phyloP scores from a whole-genome alignment of 2,888 invertebrate genomes.

The Agrochola lota region DNA sequence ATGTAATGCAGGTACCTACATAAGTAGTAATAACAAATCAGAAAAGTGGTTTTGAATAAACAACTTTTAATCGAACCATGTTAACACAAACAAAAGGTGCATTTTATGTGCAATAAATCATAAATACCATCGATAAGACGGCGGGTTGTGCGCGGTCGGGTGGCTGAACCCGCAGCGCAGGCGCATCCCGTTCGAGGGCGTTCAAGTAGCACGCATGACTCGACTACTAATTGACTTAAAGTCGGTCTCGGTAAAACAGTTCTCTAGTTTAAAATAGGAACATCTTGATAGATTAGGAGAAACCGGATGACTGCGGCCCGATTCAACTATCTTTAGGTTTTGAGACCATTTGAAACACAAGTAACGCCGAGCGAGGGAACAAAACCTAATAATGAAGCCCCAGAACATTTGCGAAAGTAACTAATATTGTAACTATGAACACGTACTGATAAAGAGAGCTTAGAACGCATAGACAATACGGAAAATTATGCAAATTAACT shows the following conservation, averaged over 20 bases:
- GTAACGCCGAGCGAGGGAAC: neutral
- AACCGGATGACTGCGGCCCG: constrained; percentile 56
- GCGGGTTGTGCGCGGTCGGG: constrained; percentile 66
- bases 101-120: constrained; percentile 71
- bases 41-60: constrained; percentile 50
- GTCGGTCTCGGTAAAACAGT: constrained; percentile 76
- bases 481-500: constrained; percentile 13
- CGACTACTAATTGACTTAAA: constrained; percentile 80
- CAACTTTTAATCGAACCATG: constrained; percentile 41
- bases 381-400: neutral
- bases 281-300: constrained; percentile 70
- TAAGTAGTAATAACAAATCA: constrained; percentile 50
- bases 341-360: constrained; percentile 17
- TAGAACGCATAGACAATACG: neutral
- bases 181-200: constrained; percentile 80
- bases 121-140: constrained; percentile 68
- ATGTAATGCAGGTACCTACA: constrained; percentile 17
- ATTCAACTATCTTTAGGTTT: constrained; percentile 50
- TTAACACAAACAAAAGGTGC: constrained; percentile 59
- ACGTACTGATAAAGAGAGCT: constrained; percentile 21
- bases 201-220: constrained; percentile 80
- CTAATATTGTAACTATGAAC: constrained; percentile 22
- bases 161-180: constrained; percentile 77
- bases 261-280: constrained; percentile 75
- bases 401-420: constrained; percentile 6